Percentiles rank a stretch among this genome's conserved stretches.
phyloP scores from a whole-genome alignment of 2,113 vertebrate genomes.

The Phrynosoma platyrhinos region DNA sequence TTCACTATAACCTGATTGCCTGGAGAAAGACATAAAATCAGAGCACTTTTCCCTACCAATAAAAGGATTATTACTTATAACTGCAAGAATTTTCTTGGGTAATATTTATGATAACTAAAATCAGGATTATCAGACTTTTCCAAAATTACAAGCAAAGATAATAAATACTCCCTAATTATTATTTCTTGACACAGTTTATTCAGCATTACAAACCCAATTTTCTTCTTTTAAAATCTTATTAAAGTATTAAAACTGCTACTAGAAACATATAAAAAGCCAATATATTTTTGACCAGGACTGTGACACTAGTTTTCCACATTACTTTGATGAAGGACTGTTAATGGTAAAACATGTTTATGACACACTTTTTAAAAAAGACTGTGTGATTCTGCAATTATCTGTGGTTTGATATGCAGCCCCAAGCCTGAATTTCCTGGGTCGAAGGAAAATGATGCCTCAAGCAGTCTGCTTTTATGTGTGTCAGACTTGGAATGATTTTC shows the following conservation, averaged over 20 bases:
- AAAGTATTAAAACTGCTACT: conserved; percentile 1
- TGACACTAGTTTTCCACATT: background rate
- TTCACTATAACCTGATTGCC: background rate
- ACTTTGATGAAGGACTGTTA: background rate
- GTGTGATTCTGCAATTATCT: conserved; percentile 40
- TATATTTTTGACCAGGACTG: background rate
- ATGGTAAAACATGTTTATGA: conserved; percentile 14
- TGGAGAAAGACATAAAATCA: background rate
- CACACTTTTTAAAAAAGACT: background rate
- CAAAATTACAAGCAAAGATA: background rate
- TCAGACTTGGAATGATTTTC: conserved; percentile 47
- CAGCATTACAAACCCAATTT: background rate
- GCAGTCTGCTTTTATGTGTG: background rate
- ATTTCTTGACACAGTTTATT: background rate
- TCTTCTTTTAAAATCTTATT: background rate
- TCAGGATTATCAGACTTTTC: background rate
- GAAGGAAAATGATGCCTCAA: conserved; percentile 17
- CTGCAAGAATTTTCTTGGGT: background rate
- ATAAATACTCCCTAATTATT: background rate
- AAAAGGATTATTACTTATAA: too few species aligned
- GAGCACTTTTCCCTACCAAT: too few species aligned
- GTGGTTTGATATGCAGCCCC: background rate
- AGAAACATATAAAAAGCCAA: background rate
- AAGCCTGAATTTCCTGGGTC: conserved; percentile 5
- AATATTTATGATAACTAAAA: background rate